Base-by-base conservation (phyloP, 2,797 vertebrate species). In the Echeneis naucrates region DNA sequence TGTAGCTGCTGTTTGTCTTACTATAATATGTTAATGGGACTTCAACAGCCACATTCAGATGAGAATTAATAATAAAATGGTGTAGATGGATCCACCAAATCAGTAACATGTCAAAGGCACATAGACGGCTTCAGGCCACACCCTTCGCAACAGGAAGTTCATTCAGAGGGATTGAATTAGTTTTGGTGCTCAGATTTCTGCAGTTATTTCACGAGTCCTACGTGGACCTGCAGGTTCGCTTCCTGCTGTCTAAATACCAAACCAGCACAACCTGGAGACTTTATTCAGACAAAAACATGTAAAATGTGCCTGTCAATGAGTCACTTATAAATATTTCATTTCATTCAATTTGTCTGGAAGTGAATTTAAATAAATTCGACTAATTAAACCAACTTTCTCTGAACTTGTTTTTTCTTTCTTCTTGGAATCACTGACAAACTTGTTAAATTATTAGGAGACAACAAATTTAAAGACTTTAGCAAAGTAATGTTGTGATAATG, bases 61-160 rank as follows among this genome's bases (percentile, higher is more conserved):
- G 37, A 72, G 27, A 68, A 38, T n/a, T 44, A 2, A 37, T 3
- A 60, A 12, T 77, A 45, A 72, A 73, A 69, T 26, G n/a, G 14
- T 72, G 30, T 50, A 35, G 65, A 79, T 64, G 10, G n/a, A 74
- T 71, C 60, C 64, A 80, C 58, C 77, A 51, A 74, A 69, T 70
- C 65, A 38, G 50, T 24, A 55, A 63, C 51, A 72, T 52, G 81
- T 89, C 86, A 75, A 38, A 45, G 87, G 82, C 84, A 89, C 86
- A 86, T 88, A 81, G 51, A 55, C 35, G 54, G 50, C 38, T 1
- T 74, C 47, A 47, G 64, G 61, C 55, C 51, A 16, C 55, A 21
- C 53, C 48, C 62, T 16, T 57, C 37, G 47, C 64, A 23, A 30
- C 1, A 1, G 19, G 16, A 37, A 33, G 51, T 38, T 30, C 27